Evolutionary conservation across 2,113 vertebrate genomes (phyloP).

Genomic region (Cheirogaleus medius): DNA sequence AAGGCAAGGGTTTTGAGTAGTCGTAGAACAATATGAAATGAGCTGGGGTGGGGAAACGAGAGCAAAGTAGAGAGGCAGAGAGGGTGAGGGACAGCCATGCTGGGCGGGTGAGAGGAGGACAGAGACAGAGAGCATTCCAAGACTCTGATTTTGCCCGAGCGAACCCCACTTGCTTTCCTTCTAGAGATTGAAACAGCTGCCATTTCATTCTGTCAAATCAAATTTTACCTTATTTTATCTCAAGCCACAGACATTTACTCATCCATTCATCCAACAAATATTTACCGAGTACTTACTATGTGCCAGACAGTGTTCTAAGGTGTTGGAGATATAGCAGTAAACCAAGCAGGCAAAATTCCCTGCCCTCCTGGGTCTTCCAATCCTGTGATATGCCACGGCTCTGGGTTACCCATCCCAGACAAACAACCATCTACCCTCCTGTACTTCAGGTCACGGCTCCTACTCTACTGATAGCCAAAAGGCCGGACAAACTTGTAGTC

Average conservation of each 20-base stretch:
- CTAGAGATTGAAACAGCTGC: not conserved
- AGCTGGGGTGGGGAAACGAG: not conserved
- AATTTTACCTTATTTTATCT: not conserved
- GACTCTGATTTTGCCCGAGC: not conserved
- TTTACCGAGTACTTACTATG: not conserved
- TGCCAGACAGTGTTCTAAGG: not conserved
- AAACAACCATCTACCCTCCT: not conserved
- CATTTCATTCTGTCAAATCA: slow-evolving; percentile 3
- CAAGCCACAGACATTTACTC: not conserved
- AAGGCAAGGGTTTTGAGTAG: not conserved
- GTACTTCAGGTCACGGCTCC: not conserved
- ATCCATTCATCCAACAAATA: slow-evolving; percentile 2
- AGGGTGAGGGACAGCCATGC: not conserved
- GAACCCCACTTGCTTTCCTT: not conserved
- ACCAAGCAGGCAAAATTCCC: not conserved
- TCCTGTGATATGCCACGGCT: not conserved
- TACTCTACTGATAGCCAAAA: not conserved
- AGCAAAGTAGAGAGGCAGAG: not conserved
- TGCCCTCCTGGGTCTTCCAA: not conserved
- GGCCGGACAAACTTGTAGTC: not conserved
- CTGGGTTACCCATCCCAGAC: not conserved
- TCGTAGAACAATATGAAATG: not conserved
- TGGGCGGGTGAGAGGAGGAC: not conserved
- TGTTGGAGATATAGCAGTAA: not conserved
- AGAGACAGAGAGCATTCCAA: not conserved